Percentiles rank a stretch among this genome's conserved stretches.
phyloP scores from a whole-genome alignment of 2,113 vertebrate species.

The Pollimyrus isidori region DNA sequence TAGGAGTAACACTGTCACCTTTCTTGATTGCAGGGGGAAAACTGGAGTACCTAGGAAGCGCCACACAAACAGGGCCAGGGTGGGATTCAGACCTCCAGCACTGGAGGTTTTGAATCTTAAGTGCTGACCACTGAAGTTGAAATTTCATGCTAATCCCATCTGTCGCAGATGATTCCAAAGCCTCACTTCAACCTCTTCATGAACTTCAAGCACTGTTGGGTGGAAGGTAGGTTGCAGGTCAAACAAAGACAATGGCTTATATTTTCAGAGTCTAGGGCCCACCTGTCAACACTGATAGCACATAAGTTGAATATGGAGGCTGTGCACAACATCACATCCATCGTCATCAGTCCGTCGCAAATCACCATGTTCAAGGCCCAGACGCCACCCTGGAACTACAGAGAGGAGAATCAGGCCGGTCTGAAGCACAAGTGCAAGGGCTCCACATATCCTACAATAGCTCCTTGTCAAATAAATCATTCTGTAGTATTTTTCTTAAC shows the following conservation, averaged over 20 bases:
- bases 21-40: background rate
- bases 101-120: background rate
- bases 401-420: conserved; percentile 22
- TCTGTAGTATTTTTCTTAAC: background rate
- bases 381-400: conserved; percentile 82
- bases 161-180: background rate
- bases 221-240: background rate
- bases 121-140: background rate
- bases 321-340: conserved; percentile 91
- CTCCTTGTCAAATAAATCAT: background rate
- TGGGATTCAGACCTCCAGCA: background rate
- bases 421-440: background rate
- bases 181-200: background rate
- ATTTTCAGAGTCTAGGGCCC: background rate
- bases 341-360: conserved; percentile 84
- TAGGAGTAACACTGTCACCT: background rate
- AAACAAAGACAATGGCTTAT: background rate
- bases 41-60: background rate
- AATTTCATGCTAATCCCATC: background rate
- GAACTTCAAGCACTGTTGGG: background rate
- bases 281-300: conserved; percentile 87
- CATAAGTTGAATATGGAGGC: conserved; percentile 93
- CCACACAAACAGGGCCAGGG: background rate
- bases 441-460: background rate
- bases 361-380: conserved; percentile 70